These are phyloP conservation scores for Drosophila auraria DNA, from an alignment of 1,140 invertebrate genomes.

Conservation along the genomic window DNA sequence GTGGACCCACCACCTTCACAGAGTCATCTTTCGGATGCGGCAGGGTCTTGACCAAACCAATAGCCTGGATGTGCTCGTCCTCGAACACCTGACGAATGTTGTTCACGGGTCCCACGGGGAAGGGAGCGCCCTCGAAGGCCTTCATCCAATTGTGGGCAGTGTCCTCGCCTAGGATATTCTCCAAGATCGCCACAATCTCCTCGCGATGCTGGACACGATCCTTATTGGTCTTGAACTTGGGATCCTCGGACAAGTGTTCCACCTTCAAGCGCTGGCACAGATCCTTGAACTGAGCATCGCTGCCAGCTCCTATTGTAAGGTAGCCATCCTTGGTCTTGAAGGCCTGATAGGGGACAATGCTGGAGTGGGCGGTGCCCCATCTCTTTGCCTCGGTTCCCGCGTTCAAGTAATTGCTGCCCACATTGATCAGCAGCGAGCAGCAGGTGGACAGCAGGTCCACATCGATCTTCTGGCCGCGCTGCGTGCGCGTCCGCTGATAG, in stretches of 20 bases:
- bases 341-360: conserved; percentile 97
- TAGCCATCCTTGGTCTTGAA: conserved; percentile 93
- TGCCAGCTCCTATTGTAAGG: conserved; percentile 94
- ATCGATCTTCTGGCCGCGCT: conserved; percentile 96
- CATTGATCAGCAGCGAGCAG: conserved; percentile 94
- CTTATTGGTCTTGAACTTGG: conserved; percentile 90
- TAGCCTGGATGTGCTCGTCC: conserved; percentile 93
- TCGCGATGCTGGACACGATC: conserved; percentile 91
- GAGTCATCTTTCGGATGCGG: conserved; percentile 89
- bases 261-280: conserved; percentile 89
- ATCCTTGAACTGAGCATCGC: conserved; percentile 91
- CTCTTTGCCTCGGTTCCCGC: conserved; percentile 90
- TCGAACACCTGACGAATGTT: conserved; percentile 93
- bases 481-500: conserved; percentile 91
- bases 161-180: conserved; percentile 88
- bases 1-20: conserved; percentile 93
- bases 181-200: conserved; percentile 89
- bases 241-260: conserved; percentile 87
- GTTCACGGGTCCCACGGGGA: conserved; percentile 97
- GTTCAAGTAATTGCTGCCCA: conserved; percentile 96
- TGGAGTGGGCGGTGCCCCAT: conserved; percentile 96
- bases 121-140: conserved; percentile 90
- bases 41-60: conserved; percentile 91
- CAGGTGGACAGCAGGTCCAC: conserved; percentile 97
- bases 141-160: conserved; percentile 91